Evolutionary conservation across 2,888 invertebrate species (phyloP).

Genomic region (Cylindroiulus punctatus): DNA sequence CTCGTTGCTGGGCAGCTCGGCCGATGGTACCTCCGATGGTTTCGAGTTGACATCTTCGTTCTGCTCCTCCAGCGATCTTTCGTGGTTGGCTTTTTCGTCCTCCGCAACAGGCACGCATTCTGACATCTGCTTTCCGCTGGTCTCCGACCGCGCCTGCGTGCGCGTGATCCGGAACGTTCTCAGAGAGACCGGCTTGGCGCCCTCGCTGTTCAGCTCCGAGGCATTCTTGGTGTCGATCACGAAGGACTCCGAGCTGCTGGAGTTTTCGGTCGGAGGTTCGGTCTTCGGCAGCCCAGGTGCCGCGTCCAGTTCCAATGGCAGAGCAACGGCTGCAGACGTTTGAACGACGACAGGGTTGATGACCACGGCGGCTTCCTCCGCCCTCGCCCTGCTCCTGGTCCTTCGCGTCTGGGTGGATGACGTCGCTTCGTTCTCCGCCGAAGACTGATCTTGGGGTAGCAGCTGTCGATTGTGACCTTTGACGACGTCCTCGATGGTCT

Average conservation of each 20-base stretch:
- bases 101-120: not conserved
- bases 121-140: not conserved
- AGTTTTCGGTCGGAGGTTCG: not conserved
- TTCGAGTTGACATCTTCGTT: not conserved
- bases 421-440: conserved; percentile 4
- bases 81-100: not conserved
- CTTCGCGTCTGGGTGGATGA: conserved; percentile 25
- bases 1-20: not conserved
- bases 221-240: conserved; percentile 33
- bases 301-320: not conserved
- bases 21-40: not conserved
- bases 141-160: conserved; percentile 56
- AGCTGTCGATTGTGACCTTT: conserved; percentile 70
- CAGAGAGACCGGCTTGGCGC: conserved; percentile 56
- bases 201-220: conserved; percentile 43
- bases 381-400: conserved; percentile 58
- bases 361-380: conserved; percentile 54
- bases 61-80: not conserved
- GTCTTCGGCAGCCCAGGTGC: not conserved
- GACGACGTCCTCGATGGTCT: conserved; percentile 89
- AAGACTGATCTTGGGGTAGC: conserved; percentile 8
- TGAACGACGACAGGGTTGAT: conserved; percentile 37
- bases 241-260: conserved; percentile 2
- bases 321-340: not conserved
- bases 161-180: conserved; percentile 58